phyloP scores from a whole-genome alignment of 1,140 invertebrate species.

The Oncopodura yosiiana region DNA sequence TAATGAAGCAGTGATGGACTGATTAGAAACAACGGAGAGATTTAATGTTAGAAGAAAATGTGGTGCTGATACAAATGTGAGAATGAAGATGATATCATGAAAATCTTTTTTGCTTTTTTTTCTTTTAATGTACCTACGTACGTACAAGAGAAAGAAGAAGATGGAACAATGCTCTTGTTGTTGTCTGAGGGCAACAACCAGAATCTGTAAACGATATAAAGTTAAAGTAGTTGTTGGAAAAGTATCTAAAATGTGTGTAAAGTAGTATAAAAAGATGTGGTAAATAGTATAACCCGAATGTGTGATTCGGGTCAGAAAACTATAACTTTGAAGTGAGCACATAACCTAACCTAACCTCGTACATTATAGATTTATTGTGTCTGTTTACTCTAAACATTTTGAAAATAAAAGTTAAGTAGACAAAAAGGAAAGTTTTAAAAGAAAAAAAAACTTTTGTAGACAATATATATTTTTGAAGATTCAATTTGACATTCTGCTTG shows the following conservation, averaged over 20 bases:
- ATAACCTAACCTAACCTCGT: background rate
- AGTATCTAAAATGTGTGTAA: background rate
- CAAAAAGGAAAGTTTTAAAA: too few species aligned
- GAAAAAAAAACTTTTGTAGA: too few species aligned
- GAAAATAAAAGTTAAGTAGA: too few species aligned
- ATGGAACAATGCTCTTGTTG: constrained; percentile 20
- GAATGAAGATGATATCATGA: background rate
- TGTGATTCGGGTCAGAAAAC: constrained; percentile 1
- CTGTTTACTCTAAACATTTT: too few species aligned
- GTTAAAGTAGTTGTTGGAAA: background rate
- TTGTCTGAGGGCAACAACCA: constrained; percentile 19
- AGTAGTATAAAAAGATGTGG: background rate
- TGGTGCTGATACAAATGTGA: background rate
- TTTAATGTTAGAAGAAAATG: background rate
- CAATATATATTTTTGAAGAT: too few species aligned
- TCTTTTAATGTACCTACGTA: background rate
- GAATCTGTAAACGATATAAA: background rate
- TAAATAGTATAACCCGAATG: background rate
- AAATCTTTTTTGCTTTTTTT: background rate
- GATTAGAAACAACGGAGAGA: background rate
- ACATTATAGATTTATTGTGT: background rate
- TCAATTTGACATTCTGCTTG: too few species aligned
- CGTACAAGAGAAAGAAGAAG: constrained; percentile 1
- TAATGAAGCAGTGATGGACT: too few species aligned
- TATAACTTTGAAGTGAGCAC: background rate